Base-by-base conservation (phyloP, 2,797 vertebrate species). In the Pipistrellus nathusii region DNA sequence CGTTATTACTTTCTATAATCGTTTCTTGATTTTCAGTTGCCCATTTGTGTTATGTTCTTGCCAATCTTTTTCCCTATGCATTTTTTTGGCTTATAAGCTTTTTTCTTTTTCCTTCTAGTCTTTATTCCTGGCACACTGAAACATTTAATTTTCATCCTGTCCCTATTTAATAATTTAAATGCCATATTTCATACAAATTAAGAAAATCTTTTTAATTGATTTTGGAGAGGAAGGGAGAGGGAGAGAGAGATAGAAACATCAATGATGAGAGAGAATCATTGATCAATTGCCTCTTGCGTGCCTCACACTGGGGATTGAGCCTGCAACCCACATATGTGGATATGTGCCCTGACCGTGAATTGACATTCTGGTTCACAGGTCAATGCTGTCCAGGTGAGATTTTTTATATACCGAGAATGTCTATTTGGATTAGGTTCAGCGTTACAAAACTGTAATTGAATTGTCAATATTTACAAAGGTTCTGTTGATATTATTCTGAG, bases 401-500 rank as follows among this genome's bases (percentile, higher is more conserved):
- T 38, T 88, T 88, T 71, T 17, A 27, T 72, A 4, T 15, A 46
- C 32, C 44, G 51, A 48, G 32, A 87, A 46, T 35, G 38, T 10
- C 32, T 66, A 44, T 76, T 83, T 94, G 46, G n/a, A 64, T 77
- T 38, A 72, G 8, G 3, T 46, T 14, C 21, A 55, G 41, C 81
- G 41, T 77, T 57, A 75, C 9, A 9, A 86, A 27, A 73, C 23
- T 89, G 10, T 23, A 62, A 11, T 64, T 27, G 66, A 64, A 44
- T 76, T 46, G 38, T 14, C 10, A 93, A 23, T 23, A 71, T 21
- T 76, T 71, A 20, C 6, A 27, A 25, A 35, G 27, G 13, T 30
- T 30, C 84, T 83, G n/a, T 32, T 57, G 30, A 62, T 92, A 7
- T n/a, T 87, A 71, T 94, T 87, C n/a, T 59, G 35, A 78, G 46